Evolutionary conservation across 2,113 vertebrate genomes (phyloP), one percentile per base, ranked within the genome.

Genomic region (Cyprinodon variegatus): DNA sequence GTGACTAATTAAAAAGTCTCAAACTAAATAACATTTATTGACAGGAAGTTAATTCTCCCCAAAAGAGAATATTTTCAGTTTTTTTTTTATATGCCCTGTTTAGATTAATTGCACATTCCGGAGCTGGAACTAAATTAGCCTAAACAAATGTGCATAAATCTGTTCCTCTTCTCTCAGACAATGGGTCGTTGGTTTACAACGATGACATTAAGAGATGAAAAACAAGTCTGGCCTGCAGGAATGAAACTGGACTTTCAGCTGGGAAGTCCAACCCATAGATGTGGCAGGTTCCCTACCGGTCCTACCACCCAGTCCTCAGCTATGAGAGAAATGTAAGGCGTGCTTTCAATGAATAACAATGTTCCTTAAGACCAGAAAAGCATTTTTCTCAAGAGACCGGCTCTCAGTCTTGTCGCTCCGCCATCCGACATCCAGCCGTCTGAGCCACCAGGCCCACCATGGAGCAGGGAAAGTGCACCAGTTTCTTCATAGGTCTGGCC

Each of bases 401-500:
- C 40, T 45, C 4, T 67, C 65, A 67, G 22, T 83, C 36, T 65
- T 4, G 0, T 86, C 76, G 37, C 43, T 22, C 14, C 53, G 1
- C 53, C 68, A 50, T 22, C 67, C 17, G 0, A 40, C 66, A 0
- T 22, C 48, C 53, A 61, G 43, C 45, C 17, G 41, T 29, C 70
- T 2, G 1, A 43, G 37, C 20, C 59, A 0, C 45, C 36, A 0
- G 4, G 3, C 72, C 2, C 9, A 0, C 57, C 1, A 94, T 93
- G 93, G 87, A 82, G 67, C n/a, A 67, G 2, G 13, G 36, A 3
- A 94, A 91, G 0, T 92, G 62, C n/a, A 95, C 93, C 6, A 20
- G 1, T 0, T 0, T 71, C 17, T 65, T 96, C 29, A 76, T 96
- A 1, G 0, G 79, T 0, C 0, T 97, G 65, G 97, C 92, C 0